Evolutionary conservation across 2,113 vertebrate genomes (phyloP), one percentile per base, ranked within the genome.

Genomic region (Seriola dumerili): DNA sequence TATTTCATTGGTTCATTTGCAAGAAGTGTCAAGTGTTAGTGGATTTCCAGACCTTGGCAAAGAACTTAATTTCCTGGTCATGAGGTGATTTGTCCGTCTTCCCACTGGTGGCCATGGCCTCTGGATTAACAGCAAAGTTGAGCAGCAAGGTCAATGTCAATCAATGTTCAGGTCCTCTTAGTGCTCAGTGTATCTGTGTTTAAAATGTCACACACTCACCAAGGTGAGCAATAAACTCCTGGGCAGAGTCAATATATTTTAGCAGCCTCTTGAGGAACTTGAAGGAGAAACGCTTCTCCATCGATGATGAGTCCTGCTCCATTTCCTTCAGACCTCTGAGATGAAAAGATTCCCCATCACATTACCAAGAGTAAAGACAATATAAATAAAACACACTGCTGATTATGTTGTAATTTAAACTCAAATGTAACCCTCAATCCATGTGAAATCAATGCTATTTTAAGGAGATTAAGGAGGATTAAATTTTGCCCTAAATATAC

Each of bases 1-100:
- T 13, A 48, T 44, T 21, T 67, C 17, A 50, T 4, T 23, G 12
- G 4, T 16, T 66, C 4, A 21, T 25, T 6, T 74, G 52, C 32
- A 58, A 55, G 11, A 67, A 11, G 12, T 23, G 9, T 36, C 10
- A n/a, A n/a, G 12, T 23, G 12, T 36, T 19, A n/a, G 17, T 14
- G 8, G 72, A 48, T 4, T 70, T 17, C 83, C 95, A 93, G 89
- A 99, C 98, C 97, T 99, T 99, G 52, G 98, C 98, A 93, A 99
- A 99, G 91, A 99, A 99, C 88, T 99, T 99, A 85, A 99, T 99
- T 93, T 99, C 97, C 90, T 98, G 98, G 81, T 99, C 98, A 76
- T 98, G 98, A 70, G 98, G 97, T 12, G 98, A 99, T 93, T 97
- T 99, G 91, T 99, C 98, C 0, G 96, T 97, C 95, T 99, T 99